Percentiles rank a stretch among this genome's conserved stretches.
Evolutionary conservation across 1,140 invertebrate species (phyloP).

Genomic region (Lepidurus couesii): DNA sequence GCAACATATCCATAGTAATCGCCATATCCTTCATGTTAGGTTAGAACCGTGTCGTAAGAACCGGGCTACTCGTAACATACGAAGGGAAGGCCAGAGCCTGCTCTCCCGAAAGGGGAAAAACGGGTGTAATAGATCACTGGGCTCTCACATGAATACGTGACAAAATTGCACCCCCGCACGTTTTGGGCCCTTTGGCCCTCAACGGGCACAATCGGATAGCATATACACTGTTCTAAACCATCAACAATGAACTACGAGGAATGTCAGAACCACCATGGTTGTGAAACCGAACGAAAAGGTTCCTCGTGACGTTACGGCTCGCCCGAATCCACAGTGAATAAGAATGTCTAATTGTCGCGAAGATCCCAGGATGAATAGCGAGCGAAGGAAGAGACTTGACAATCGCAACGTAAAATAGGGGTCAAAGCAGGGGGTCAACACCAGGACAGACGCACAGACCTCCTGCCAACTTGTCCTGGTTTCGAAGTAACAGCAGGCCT

Average conservation of each 20-base stretch:
- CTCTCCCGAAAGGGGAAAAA: neutral
- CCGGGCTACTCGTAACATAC: neutral
- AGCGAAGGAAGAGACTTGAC: neutral
- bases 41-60: neutral
- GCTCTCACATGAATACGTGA: no score
- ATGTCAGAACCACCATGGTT: no score
- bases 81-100: neutral
- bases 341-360: no score
- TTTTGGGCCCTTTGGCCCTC: no score
- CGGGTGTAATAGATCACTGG: no score
- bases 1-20: conserved; percentile 13
- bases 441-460: neutral
- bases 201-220: no score
- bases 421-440: conserved; percentile 14
- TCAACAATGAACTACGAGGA: no score
- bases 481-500: neutral
- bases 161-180: no score
- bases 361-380: neutral
- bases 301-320: no score
- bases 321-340: no score
- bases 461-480: neutral
- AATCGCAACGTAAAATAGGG: neutral
- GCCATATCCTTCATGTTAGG: neutral
- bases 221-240: no score
- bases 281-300: no score